These are phyloP conservation scores for Meteorus cinctellus DNA, from an alignment of 2,888 invertebrate species.

Conservation along the genomic window DNA sequence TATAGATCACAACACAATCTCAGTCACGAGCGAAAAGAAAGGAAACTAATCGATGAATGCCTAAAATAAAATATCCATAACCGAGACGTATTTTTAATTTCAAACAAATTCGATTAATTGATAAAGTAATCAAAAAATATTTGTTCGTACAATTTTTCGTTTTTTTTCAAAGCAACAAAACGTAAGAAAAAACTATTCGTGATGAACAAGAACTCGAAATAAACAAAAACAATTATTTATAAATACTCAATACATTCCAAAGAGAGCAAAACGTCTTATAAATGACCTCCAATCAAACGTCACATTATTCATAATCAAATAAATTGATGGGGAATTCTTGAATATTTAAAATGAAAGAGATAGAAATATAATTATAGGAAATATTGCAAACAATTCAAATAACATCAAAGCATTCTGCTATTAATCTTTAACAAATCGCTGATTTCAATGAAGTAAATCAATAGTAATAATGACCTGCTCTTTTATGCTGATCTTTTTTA, in stretches of 20 bases:
- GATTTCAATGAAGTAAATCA: conserved; percentile 1
- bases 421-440: neutral
- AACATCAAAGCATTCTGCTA: neutral
- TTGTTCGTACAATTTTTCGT: too few species aligned
- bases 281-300: conserved; percentile 12
- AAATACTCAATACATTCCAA: conserved; percentile 24
- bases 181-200: neutral
- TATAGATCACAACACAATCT: neutral
- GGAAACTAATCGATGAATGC: neutral
- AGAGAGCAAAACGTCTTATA: conserved; percentile 50
- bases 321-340: neutral
- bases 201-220: too few species aligned
- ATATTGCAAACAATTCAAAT: neutral
- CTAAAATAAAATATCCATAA: too few species aligned
- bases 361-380: neutral
- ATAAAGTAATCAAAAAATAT: too few species aligned
- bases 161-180: too few species aligned
- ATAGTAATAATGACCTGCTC: conserved; percentile 18
- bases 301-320: neutral
- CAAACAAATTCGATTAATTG: too few species aligned
- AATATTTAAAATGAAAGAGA: neutral
- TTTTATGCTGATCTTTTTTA: neutral
- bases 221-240: neutral
- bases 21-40: neutral
- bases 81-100: too few species aligned